A percentile compares a stretch with the other conserved stretches of the same genome.
Evolutionary conservation across 2,113 vertebrate species (phyloP).

Genomic region (Trematocara unimaculatum): DNA sequence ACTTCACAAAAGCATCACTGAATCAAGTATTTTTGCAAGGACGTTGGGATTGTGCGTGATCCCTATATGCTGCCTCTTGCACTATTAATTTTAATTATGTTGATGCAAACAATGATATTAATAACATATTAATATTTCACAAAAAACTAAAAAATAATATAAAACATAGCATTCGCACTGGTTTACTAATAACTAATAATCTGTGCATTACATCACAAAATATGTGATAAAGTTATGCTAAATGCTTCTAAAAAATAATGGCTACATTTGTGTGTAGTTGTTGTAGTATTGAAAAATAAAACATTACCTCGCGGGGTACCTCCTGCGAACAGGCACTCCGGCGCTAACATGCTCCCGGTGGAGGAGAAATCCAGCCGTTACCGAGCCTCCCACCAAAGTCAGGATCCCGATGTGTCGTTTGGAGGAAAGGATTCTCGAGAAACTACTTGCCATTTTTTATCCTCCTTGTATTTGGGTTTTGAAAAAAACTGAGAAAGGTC

Average conservation of each 20-base stretch:
- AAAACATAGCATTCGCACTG: not conserved
- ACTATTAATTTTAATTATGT: not conserved
- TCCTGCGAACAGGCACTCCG: constrained; percentile 71
- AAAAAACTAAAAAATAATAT: not conserved
- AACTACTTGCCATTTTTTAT: constrained; percentile 81
- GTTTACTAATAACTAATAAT: not conserved
- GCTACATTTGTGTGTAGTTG: not conserved
- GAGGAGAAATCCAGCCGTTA: constrained; percentile 80
- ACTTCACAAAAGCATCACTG: not conserved
- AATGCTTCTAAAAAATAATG: not conserved
- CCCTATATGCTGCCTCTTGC: not conserved
- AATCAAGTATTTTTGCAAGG: not conserved
- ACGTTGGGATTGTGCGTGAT: not conserved
- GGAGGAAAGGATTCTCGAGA: constrained; percentile 78
- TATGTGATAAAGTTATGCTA: not conserved
- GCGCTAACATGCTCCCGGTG: constrained; percentile 79
- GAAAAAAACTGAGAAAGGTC: not conserved
- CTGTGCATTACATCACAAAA: not conserved
- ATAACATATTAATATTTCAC: not conserved
- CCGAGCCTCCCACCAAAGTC: constrained; percentile 83
- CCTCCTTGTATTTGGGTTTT: too few species aligned
- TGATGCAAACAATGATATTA: not conserved
- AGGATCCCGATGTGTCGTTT: constrained; percentile 78
- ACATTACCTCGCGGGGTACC: constrained; percentile 85
- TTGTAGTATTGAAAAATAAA: not conserved